phyloP scores from a whole-genome alignment of 1,140 invertebrate genomes.

The Scaptomyza hsui region DNA sequence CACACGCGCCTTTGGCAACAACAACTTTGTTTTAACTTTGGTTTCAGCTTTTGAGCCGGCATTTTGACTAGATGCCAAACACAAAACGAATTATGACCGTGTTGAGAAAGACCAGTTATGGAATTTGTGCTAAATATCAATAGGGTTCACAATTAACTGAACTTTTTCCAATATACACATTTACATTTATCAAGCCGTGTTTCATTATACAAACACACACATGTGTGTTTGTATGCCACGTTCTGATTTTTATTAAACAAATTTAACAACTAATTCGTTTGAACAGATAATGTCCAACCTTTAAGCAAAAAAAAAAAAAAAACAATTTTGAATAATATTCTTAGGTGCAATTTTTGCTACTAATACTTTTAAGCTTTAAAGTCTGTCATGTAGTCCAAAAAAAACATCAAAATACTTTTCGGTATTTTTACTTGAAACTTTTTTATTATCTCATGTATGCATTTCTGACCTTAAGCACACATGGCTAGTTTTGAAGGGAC shows the following conservation, averaged over 20 bases:
- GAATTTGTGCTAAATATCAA: constrained; percentile 62
- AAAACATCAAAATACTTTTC: neutral
- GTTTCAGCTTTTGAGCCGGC: constrained; percentile 42
- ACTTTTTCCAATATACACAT: constrained; percentile 7
- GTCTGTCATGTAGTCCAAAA: too few species aligned
- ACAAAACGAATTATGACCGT: constrained; percentile 46
- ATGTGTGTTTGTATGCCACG: constrained; percentile 2
- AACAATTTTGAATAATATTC: neutral
- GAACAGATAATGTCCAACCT: neutral
- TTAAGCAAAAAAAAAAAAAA: too few species aligned
- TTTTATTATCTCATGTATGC: neutral
- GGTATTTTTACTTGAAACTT: neutral
- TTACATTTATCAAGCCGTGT: constrained; percentile 18
- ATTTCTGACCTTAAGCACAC: neutral
- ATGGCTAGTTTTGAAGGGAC: constrained; percentile 44
- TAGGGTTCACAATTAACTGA: constrained; percentile 52
- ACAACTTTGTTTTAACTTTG: constrained; percentile 17
- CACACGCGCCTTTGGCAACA: constrained; percentile 26
- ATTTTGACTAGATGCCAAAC: constrained; percentile 55
- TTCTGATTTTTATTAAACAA: constrained; percentile 38
- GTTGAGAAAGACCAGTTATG: constrained; percentile 55
- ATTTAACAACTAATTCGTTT: constrained; percentile 36
- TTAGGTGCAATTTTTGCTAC: neutral
- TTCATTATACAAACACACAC: constrained; percentile 3
- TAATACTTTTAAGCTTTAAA: neutral